These are phyloP conservation scores for Microcebus ravelobensis DNA, from an alignment of 2,113 vertebrate genomes.

Conservation along the genomic window DNA sequence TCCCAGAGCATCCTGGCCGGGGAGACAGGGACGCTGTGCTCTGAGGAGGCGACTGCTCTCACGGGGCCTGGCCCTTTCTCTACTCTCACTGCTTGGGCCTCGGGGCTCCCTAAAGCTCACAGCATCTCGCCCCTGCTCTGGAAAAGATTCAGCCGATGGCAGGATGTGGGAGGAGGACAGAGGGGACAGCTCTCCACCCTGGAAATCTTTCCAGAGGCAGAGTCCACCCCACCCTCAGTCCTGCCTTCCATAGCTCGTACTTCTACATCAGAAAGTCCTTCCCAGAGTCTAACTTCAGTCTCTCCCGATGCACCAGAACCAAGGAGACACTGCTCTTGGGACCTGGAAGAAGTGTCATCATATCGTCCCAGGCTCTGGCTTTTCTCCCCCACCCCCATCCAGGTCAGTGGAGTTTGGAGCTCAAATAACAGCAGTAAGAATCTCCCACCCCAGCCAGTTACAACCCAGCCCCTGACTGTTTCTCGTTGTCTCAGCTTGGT, in stretches of 20 bases:
- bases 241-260: background rate
- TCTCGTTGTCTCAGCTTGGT: background rate
- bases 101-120: background rate
- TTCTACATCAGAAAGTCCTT: background rate
- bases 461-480: background rate
- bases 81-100: background rate
- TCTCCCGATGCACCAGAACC: background rate
- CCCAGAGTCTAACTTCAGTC: background rate
- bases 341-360: background rate
- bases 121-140: background rate
- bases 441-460: background rate
- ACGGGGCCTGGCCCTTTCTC: background rate
- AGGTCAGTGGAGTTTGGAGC: background rate
- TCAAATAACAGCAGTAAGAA: background rate
- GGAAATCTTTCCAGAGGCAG: background rate
- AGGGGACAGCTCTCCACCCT: background rate
- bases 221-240: background rate
- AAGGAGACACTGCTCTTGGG: background rate
- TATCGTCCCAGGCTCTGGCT: background rate
- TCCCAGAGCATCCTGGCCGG: too few relatives aligned
- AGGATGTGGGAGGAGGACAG: background rate
- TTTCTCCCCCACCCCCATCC: background rate
- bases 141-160: background rate
- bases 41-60: background rate
- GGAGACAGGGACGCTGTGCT: fast-evolving